Evolutionary conservation across 2,113 vertebrate species (phyloP), one percentile per base, ranked within the genome.

Genomic region (Dicentrarchus labrax): DNA sequence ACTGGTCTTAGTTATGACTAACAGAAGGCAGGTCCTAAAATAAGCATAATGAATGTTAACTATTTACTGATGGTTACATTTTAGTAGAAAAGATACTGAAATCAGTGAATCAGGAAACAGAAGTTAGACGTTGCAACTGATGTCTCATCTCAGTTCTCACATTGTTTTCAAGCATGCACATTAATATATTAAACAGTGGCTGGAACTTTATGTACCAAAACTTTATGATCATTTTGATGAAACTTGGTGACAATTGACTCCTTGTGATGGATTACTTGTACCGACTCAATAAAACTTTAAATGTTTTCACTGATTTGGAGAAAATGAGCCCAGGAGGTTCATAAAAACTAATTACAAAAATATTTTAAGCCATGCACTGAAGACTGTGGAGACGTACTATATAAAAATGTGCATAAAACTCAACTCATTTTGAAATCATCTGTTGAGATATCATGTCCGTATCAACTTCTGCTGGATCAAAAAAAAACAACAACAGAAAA

Each of bases 271-370:
- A 70, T 72, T 72, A 38, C 16, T 48, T 66, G n/a, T 8, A 70
- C 43, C 10, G 65, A 75, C 48, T 70, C 39, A 59, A 75, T 82
- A 67, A 60, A 88, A 38, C 17, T 24, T 72, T 17, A 9, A 72
- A 60, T 53, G 8, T 47, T 86, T 69, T 60, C 50, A 41, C 7
- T 51, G 48, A 57, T 68, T 39, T 38, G 12, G 43, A 68, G 60
- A 75, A 80, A 80, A 74, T 56, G 61, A 76, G 39, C 13, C 4
- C 17, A n/a, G n/a, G 41, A 80, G 61, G 38, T 69, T 50, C 24
- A 73, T 38, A 45, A 79, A 79, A 72, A 79, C 22, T 22, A 54
- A 59, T 45, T 36, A 13, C 13, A 53, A 62, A 69, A 62, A 36
- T 24, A 61, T 64, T 48, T 60, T 22, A n/a, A 67, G 22, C 19